Evolutionary conservation across 2,113 vertebrate species (phyloP), one percentile per base, ranked within the genome.

Genomic region (Clinocottus analis): DNA sequence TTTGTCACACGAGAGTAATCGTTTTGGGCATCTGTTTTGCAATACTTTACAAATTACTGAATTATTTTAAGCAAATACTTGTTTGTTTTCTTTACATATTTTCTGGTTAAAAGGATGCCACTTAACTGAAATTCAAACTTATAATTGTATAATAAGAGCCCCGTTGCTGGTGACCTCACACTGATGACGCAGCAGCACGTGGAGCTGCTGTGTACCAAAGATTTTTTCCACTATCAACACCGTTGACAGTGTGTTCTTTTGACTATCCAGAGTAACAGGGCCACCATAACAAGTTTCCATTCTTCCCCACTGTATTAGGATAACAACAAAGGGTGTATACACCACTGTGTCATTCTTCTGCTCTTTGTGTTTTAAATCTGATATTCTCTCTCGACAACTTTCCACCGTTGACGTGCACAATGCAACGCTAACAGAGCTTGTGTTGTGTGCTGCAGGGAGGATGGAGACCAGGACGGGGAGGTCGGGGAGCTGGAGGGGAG

Each of bases 381-480:
- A 43, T 14, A 23, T 60, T 39, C 5, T 45, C 14, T 35, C 47
- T 55, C 23, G 17, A 33, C 27, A 12, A 25, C 43, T 21, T 47
- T 14, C 53, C 13, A 35, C 5, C 35, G 35, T 56, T 58, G 6
- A 59, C 27, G 3, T 21, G 19, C 3, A 19, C 16, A 9, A 3
- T 2, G 23, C 25, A 67, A 19, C 5, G 7, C 47, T 84, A 27
- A 73, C 51, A 19, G 47, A 39, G 21, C 31, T 47, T 67, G 51
- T 65, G 63, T 63, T 84, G 27, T 90, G 67, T 85, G 27, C 73
- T 70, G 63, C 92, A 99, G 97, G 90, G 97, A 98, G 60, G 96
- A 95, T 41, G 67, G 84, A 0, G 97, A 98, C 56, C 97, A 96
- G 33, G 96, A 98, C 21, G 91, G 95, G 79, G 96, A 98, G 0